These are phyloP conservation scores for Lepidonotus clava DNA, from an alignment of 2,888 invertebrate species.

Conservation along the genomic window DNA sequence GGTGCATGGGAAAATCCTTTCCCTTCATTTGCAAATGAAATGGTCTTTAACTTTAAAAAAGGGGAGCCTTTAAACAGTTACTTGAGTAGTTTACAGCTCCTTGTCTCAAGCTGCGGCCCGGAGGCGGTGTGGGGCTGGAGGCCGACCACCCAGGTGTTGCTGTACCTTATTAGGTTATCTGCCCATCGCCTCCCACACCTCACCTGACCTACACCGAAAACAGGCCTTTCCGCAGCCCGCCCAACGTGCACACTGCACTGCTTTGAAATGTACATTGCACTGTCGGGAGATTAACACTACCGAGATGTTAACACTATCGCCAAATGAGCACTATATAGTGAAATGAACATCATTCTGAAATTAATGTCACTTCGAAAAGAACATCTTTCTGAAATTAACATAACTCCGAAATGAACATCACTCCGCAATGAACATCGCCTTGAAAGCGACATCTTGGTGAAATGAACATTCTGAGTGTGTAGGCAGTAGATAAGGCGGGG, in stretches of 20 bases:
- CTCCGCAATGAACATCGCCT: too few relatives aligned
- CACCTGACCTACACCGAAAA: neutral
- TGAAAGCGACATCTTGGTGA: neutral
- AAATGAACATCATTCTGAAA: neutral
- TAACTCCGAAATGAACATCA: neutral
- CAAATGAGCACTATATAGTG: too few relatives aligned
- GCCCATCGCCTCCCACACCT: neutral
- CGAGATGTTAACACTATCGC: too few relatives aligned
- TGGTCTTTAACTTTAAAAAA: too few relatives aligned
- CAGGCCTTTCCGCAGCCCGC: neutral
- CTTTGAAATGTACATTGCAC: too few relatives aligned
- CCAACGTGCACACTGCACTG: neutral
- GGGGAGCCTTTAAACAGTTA: too few relatives aligned
- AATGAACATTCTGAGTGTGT: neutral
- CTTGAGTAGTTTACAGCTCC: too few relatives aligned
- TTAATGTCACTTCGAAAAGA: neutral
- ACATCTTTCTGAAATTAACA: neutral
- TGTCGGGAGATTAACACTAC: too few relatives aligned
- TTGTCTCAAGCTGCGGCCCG: neutral
- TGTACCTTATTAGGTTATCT: neutral
- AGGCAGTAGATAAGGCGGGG: neutral
- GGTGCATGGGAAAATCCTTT: too few relatives aligned
- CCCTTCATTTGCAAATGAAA: too few relatives aligned
- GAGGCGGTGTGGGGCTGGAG: neutral
- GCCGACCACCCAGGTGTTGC: constrained; percentile 1